These are phyloP conservation scores for Limnodromus scolopaceus DNA, from an alignment of 2,797 vertebrate species.

Conservation along the genomic window DNA sequence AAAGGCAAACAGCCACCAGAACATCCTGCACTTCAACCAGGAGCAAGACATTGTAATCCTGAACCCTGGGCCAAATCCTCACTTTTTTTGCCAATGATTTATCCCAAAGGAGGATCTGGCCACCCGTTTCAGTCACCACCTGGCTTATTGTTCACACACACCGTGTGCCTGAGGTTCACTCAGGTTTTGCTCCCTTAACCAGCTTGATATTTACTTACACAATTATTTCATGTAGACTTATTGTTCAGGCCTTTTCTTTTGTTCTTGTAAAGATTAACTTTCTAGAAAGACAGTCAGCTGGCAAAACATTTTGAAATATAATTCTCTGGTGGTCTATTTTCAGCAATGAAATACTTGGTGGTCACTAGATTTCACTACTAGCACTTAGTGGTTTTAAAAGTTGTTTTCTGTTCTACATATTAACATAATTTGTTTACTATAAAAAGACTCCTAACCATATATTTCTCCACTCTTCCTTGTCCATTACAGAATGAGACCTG, in stretches of 20 bases:
- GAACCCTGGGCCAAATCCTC: not conserved
- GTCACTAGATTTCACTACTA: conserved; percentile 24
- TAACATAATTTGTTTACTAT: conserved; percentile 43
- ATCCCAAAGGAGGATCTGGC: not conserved
- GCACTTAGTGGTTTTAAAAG: conserved; percentile 62
- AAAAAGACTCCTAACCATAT: conserved; percentile 55
- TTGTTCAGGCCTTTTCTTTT: not conserved
- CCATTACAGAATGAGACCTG: conserved; percentile 13
- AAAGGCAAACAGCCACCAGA: not conserved
- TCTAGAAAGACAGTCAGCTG: not conserved
- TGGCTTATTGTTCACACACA: not conserved
- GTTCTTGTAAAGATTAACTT: conserved; percentile 36
- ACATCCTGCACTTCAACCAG: not conserved
- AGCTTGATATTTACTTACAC: not conserved
- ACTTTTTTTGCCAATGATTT: not conserved
- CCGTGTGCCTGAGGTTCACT: not conserved
- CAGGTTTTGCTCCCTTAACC: not conserved
- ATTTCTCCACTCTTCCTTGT: not conserved
- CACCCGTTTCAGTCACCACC: not conserved
- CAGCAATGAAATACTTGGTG: conserved; percentile 32
- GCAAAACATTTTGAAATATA: not conserved
- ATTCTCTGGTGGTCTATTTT: conserved; percentile 42
- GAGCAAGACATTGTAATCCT: not conserved
- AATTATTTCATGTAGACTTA: not conserved
- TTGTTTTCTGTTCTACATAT: conserved; percentile 39